Evolutionary conservation across 1,140 invertebrate species (phyloP).

Genomic region (Oncopeltus fasciatus): DNA sequence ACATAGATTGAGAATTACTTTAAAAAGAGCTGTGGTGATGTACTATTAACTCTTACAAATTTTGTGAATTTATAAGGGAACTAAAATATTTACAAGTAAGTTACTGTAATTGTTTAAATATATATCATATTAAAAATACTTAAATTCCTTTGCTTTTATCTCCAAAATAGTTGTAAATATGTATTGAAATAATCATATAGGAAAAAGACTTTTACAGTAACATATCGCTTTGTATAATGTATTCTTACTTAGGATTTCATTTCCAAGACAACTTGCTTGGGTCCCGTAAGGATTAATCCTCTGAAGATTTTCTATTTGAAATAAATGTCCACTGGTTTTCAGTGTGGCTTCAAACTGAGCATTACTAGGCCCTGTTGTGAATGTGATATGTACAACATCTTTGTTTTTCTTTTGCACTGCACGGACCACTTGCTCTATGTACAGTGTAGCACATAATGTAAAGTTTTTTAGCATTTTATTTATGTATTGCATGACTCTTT

Average conservation of each 20-base stretch:
- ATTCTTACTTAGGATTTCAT: conserved; percentile 14
- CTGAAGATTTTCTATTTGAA: conserved; percentile 18
- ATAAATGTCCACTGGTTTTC: not conserved
- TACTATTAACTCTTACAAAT: no score
- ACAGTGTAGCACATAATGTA: conserved; percentile 34
- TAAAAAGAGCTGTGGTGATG: no score
- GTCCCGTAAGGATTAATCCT: conserved; percentile 24
- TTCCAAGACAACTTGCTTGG: conserved; percentile 22
- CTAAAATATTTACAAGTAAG: no score
- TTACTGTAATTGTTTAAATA: no score
- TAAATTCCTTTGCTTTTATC: no score
- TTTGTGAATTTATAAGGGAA: no score
- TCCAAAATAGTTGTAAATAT: no score
- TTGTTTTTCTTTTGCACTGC: conserved; percentile 10
- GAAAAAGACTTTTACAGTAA: conserved; percentile 18
- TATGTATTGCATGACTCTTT: conserved; percentile 42
- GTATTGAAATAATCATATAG: no score
- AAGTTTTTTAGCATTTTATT: conserved; percentile 44
- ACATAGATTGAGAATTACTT: no score
- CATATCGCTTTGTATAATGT: conserved; percentile 21
- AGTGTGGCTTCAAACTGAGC: conserved; percentile 23
- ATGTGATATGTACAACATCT: conserved; percentile 13
- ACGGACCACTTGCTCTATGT: conserved; percentile 16
- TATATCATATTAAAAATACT: no score
- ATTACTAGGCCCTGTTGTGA: conserved; percentile 20